Base-by-base conservation (phyloP, 2,888 invertebrate genomes). In the Amiota minor region DNA sequence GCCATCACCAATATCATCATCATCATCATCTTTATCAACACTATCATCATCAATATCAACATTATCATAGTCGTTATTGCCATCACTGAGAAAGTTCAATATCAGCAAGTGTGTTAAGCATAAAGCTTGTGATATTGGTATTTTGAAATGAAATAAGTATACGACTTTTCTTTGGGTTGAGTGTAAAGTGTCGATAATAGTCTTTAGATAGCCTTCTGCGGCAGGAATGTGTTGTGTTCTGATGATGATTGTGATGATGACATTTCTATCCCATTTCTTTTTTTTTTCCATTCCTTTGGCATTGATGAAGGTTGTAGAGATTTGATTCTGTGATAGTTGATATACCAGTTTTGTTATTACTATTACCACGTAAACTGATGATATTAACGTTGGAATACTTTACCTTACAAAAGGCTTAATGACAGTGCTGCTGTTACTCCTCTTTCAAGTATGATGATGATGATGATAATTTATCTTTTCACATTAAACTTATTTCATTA, bases 1-100 rank as follows among this genome's bases (percentile, higher is more conserved):
- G 81, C 77, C 84, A 77, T 67, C 72, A 77, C 68, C 72, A 72
- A 53, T 72, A 68, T 35, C 77, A 71, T 14, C 65, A 18, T 81
- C 85, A 82, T 85, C 85, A 84, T 80, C 84, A 77, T 69, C 72
- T 75, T 71, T 69, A 72, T 59, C 74, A 62, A 56, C 76, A 53
- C 50, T 16, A 16, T 16, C 53, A 14, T 53, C 9, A 59, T 11
- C 59, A 16, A 20, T 18, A 59, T 18, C 35, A 16, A 35, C 35
- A 35, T 35, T 6, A 35, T 35, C 6, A 35, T 35, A 3, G 6
- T 35, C 35, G 35, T 35, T 35, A 35, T 35, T 35, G 35, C 35
- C 35, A 35, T 35, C 35, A 35, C 4, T 35, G 35, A 35, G 35
- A 35, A 8, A 35, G 4, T 4, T 35, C 35, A 35, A 35, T 6